Conservation (phyloP, 2,888 invertebrate genomes). For the Agapostemon virescens region DNA sequence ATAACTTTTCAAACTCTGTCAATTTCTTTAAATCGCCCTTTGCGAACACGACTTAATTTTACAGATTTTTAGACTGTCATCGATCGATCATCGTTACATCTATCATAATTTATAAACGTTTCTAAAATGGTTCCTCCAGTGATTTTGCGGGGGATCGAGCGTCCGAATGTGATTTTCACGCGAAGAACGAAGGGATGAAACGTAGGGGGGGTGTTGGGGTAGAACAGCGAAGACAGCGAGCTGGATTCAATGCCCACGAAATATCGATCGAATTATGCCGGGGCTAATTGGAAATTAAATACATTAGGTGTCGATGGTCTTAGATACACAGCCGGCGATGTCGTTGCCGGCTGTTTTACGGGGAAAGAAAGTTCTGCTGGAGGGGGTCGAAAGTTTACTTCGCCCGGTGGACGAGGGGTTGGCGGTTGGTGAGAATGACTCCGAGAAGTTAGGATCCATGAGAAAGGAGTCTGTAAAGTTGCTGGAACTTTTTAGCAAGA, state of each 20-base stretch:
- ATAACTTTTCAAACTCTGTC: neutral
- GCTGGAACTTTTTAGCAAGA: conserved; percentile 77
- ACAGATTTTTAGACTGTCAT: neutral
- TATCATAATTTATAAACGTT: too few species aligned
- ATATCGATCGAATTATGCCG: conserved; percentile 51
- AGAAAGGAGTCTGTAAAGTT: conserved; percentile 78
- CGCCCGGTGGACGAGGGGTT: conserved; percentile 60
- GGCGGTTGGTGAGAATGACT: conserved; percentile 74
- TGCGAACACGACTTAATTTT: too few species aligned
- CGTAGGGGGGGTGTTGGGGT: neutral
- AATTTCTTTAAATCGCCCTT: too few species aligned
- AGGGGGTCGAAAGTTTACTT: conserved; percentile 74
- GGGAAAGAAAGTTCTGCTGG: conserved; percentile 71
- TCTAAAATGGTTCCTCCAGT: neutral
- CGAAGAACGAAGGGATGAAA: neutral
- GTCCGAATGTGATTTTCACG: too few species aligned
- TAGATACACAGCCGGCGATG: conserved; percentile 51
- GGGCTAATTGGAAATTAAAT: conserved; percentile 70
- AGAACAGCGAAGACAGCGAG: conserved; percentile 1
- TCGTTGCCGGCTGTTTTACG: conserved; percentile 73
- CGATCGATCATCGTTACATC: too few species aligned
- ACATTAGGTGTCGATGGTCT: conserved; percentile 72
- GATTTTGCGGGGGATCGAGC: too few species aligned
- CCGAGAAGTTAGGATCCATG: conserved; percentile 75
- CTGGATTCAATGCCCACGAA: conserved; percentile 36